Conservation (phyloP, 2,888 invertebrate species). For the Pelosia muscerda region DNA sequence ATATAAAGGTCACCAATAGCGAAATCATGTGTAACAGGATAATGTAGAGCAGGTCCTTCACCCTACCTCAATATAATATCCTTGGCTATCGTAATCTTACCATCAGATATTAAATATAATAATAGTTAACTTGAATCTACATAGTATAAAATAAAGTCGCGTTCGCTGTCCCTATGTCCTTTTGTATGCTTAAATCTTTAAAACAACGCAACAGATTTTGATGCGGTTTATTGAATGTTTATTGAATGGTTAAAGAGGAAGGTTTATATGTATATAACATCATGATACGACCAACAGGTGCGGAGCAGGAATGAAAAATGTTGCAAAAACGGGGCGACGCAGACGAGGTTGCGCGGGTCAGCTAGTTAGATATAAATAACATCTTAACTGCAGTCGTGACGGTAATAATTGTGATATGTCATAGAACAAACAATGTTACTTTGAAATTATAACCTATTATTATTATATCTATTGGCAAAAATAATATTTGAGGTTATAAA, state of each 20-base stretch:
- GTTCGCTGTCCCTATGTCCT: too few species aligned
- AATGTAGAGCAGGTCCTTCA: background rate
- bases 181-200: too few species aligned
- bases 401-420: constrained; percentile 41
- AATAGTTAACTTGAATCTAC: background rate
- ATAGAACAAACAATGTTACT: constrained; percentile 40
- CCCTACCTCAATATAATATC: background rate
- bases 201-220: too few species aligned
- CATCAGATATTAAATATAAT: background rate
- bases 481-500: background rate
- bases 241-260: too few species aligned
- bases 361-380: constrained; percentile 1
- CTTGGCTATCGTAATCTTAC: background rate
- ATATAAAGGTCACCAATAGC: background rate
- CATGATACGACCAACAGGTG: too few species aligned
- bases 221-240: too few species aligned
- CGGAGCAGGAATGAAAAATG: too few species aligned
- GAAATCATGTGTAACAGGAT: background rate
- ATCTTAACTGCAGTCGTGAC: constrained; percentile 36
- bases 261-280: too few species aligned
- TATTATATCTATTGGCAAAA: constrained; percentile 18
- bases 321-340: too few species aligned
- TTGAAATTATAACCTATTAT: constrained; percentile 37
- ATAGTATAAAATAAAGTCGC: too few species aligned
- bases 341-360: too few species aligned